Base-by-base conservation (phyloP, 1,140 invertebrate species). In the Aricia agestis region DNA sequence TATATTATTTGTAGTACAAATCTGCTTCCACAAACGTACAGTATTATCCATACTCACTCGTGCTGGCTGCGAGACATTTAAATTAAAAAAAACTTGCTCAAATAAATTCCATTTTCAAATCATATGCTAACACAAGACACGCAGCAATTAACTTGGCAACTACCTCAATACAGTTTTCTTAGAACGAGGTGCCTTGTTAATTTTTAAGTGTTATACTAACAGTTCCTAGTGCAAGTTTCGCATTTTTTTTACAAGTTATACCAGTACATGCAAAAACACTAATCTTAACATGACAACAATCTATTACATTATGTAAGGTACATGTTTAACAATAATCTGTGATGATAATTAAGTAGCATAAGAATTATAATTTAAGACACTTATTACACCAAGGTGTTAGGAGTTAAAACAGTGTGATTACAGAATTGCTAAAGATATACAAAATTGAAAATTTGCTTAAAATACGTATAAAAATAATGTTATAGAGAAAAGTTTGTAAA, bases 291-390 rank as follows among this genome's bases (percentile, higher is more conserved):
- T 52, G 45, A 52, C 45, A 52, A 52, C 45, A 52, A 13, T 52
- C 45, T 4, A 52, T 52, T 52, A 9, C 3, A 25, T 9, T 52
- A 52, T 52, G 13, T 52, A 52, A 52, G 45, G 45, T 52, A 52
- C 13, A 52, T 52, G 45, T 13, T 42, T 52, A 52, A 52, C 45
- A 19, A 63, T 63, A 63, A 63, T 19, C 59, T 63, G 59, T 63
- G 59, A 63, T 63, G 59, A 63, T 63, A 11, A 25, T 19, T 63
- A 63, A 63, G 18, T 63, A 63, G 59, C 19, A 13, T 63, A 63
- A 63, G 59, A 19, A 11, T 10, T 63, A 52, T 52, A 52, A 5
- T 13, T 36, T 52, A 52, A 52, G 45, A 10, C 45, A 52, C 13
- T 52, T 52, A 52, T 52, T 52, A 15, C 45, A 52, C 10, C 45